Percentiles rank a stretch among this genome's conserved stretches.
These are phyloP conservation scores for Xiphorhynchus elegans DNA, from an alignment of 2,113 vertebrate genomes.

Conservation along the genomic window DNA sequence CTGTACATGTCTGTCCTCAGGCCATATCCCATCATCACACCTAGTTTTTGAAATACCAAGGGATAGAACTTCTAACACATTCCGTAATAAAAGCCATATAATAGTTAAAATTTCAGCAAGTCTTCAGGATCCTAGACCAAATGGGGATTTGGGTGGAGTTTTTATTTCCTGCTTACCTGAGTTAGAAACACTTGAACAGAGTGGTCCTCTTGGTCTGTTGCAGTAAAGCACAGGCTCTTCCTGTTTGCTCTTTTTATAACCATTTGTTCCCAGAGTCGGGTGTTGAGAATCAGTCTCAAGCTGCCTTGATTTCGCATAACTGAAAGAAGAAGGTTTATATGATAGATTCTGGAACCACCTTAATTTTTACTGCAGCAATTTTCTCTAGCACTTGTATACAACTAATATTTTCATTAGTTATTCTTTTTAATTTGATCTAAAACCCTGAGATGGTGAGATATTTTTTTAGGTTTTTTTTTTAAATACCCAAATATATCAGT, in stretches of 20 bases:
- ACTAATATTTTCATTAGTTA: not conserved
- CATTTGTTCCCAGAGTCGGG: conserved; percentile 83
- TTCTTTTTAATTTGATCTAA: not conserved
- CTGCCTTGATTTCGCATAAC: conserved; percentile 88
- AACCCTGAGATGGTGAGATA: not conserved
- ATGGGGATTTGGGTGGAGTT: not conserved
- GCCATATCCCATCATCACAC: not conserved
- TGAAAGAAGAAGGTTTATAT: conserved; percentile 45
- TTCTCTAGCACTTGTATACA: not conserved
- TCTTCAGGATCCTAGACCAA: not conserved
- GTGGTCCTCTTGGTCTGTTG: conserved; percentile 77
- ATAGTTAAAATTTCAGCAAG: not conserved
- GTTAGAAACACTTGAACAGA: conserved; percentile 82
- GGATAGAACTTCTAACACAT: not conserved
- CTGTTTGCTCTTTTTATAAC: conserved; percentile 77
- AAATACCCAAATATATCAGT: not conserved
- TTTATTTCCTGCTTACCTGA: conserved; percentile 70
- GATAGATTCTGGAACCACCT: not conserved
- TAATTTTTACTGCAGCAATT: not conserved
- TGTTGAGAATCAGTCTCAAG: conserved; percentile 84
- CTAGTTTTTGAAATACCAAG: not conserved
- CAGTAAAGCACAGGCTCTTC: conserved; percentile 79
- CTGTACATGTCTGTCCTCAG: not conserved
- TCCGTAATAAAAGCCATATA: not conserved
- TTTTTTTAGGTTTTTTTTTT: not conserved